A percentile compares a stretch with the other conserved stretches of the same genome.
phyloP scores from a whole-genome alignment of 1,140 invertebrate genomes.

The Octopus sinensis region DNA sequence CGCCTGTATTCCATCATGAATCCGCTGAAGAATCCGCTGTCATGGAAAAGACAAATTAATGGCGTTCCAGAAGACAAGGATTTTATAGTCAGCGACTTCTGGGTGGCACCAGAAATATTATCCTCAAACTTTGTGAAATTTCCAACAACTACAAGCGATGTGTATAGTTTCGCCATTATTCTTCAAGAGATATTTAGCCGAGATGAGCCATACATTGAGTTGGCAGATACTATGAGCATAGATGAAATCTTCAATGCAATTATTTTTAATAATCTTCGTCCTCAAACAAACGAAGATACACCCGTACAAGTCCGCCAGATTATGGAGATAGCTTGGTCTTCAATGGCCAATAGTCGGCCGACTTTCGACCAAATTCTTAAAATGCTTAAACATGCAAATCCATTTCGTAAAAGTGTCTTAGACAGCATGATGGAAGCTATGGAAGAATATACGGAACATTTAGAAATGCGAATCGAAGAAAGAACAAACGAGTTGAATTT shows the following conservation, averaged over 20 bases:
- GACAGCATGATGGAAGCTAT: slow-evolving; percentile 43
- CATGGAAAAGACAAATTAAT: neutral
- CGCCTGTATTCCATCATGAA: slow-evolving; percentile 20
- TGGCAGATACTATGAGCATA: slow-evolving; percentile 25
- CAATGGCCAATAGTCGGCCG: slow-evolving; percentile 27
- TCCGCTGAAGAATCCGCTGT: slow-evolving; percentile 1
- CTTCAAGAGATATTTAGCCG: slow-evolving; percentile 40
- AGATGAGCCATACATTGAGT: slow-evolving; percentile 35
- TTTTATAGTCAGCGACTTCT: slow-evolving; percentile 29
- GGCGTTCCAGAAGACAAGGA: slow-evolving; percentile 20
- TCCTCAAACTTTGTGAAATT: slow-evolving; percentile 21
- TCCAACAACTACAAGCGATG: slow-evolving; percentile 24
- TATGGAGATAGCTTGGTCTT: slow-evolving; percentile 40
- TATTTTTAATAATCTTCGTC: slow-evolving; percentile 30
- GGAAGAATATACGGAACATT: slow-evolving; percentile 36
- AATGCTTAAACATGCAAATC: slow-evolving; percentile 21
- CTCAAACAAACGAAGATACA: slow-evolving; percentile 23
- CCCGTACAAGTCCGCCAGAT: slow-evolving; percentile 29
- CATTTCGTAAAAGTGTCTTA: slow-evolving; percentile 29
- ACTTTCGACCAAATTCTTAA: slow-evolving; percentile 28
- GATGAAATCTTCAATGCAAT: slow-evolving; percentile 33
- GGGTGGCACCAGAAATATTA: slow-evolving; percentile 42
- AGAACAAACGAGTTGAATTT: slow-evolving; percentile 22
- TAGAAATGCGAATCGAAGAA: slow-evolving; percentile 32
- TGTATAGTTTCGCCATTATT: slow-evolving; percentile 41